Percentiles rank a stretch among this genome's conserved stretches.
phyloP scores from a whole-genome alignment of 2,113 vertebrate genomes.

The Campylomormyrus tamandua region DNA sequence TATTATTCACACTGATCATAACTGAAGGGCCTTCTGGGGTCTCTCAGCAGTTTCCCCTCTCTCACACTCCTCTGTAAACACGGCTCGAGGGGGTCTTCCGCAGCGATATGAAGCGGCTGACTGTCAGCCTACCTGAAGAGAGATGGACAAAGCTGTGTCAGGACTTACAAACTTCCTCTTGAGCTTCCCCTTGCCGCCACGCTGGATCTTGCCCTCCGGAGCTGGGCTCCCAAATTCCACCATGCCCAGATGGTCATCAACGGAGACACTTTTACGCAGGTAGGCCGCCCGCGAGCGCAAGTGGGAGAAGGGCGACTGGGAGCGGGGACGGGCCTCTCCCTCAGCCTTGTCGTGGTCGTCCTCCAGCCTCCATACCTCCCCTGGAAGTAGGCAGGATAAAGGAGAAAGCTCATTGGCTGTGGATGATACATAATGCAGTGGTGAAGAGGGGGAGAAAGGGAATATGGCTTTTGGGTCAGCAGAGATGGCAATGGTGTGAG shows the following conservation, averaged over 20 bases:
- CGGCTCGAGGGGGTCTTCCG: not conserved
- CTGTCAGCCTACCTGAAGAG: not conserved
- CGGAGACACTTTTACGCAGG: slow-evolving; percentile 78
- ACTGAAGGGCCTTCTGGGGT: not conserved
- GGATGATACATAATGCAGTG: not conserved
- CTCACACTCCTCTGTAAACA: not conserved
- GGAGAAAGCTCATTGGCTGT: not conserved
- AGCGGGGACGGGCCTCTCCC: slow-evolving; percentile 47
- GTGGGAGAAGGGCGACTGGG: slow-evolving; percentile 68
- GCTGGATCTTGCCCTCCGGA: slow-evolving; percentile 41
- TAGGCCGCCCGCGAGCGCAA: slow-evolving; percentile 68
- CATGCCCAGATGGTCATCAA: slow-evolving; percentile 73
- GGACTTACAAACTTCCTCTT: slow-evolving; percentile 82
- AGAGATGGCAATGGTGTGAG: not conserved
- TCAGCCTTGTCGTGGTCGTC: slow-evolving; percentile 60
- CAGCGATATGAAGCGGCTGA: not conserved
- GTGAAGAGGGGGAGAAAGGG: not conserved
- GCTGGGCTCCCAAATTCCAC: slow-evolving; percentile 49
- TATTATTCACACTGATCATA: not conserved
- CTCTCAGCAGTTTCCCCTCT: not conserved
- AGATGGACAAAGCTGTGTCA: not conserved
- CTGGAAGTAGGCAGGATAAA: slow-evolving; percentile 39
- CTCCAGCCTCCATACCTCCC: slow-evolving; percentile 73
- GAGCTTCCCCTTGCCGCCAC: slow-evolving; percentile 65
- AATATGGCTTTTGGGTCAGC: not conserved